Percentiles rank a stretch among this genome's conserved stretches.
phyloP scores from a whole-genome alignment of 2,888 invertebrate genomes.

The Cataglyphis cursor region DNA sequence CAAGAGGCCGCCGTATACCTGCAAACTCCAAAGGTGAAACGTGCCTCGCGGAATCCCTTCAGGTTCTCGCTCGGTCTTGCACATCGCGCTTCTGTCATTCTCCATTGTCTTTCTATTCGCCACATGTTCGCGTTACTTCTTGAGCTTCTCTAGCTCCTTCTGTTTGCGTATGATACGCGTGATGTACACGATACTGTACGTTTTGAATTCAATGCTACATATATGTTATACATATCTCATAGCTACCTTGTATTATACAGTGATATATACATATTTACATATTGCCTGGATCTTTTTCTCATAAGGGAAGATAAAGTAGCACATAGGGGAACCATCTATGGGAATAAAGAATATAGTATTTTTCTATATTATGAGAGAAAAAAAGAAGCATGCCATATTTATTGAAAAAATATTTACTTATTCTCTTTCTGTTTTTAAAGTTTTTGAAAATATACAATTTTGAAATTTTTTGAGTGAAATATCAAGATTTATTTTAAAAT shows the following conservation, averaged over 20 bases:
- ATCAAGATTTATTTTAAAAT: no score
- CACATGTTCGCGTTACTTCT: constrained; percentile 58
- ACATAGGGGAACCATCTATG: not conserved
- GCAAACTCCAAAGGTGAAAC: constrained; percentile 72
- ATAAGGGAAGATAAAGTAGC: not conserved
- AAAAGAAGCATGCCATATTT: not conserved
- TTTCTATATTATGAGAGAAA: not conserved
- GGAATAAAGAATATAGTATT: not conserved
- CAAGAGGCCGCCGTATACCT: constrained; percentile 72
- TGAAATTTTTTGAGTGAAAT: not conserved
- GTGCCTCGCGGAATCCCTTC: constrained; percentile 63
- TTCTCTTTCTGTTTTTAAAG: not conserved
- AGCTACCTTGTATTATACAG: not conserved
- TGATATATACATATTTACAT: not conserved
- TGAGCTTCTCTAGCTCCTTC: constrained; percentile 56
- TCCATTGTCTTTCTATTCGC: constrained; percentile 69
- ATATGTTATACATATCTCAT: no score
- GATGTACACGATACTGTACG: constrained; percentile 4
- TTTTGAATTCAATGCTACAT: constrained; percentile 17
- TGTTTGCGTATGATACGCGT: constrained; percentile 18
- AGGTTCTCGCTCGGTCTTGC: constrained; percentile 58
- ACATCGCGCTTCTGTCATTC: constrained; percentile 56
- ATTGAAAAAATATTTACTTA: not conserved
- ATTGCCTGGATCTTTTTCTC: not conserved
- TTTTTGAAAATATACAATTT: not conserved